Percentiles rank a stretch among this genome's conserved stretches.
phyloP scores from a whole-genome alignment of 2,113 vertebrate genomes.

The Circaetus gallicus region DNA sequence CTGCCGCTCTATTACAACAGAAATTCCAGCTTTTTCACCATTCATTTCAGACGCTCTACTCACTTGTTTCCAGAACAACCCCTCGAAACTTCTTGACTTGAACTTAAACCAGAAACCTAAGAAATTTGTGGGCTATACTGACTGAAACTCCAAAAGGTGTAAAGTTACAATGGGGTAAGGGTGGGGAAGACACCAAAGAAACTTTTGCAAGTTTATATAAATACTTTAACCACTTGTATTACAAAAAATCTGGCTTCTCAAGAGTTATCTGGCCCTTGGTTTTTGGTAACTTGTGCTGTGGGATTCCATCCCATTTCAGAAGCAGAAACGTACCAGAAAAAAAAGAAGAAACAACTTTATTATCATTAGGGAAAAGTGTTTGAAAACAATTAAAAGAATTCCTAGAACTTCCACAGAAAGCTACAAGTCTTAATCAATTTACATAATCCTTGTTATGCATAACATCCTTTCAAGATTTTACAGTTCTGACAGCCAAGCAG shows the following conservation, averaged over 20 bases:
- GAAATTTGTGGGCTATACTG: background rate
- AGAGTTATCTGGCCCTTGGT: background rate
- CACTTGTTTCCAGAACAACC: background rate
- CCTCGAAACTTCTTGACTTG: background rate
- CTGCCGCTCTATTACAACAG: background rate
- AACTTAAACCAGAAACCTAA: background rate
- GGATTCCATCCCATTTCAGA: background rate
- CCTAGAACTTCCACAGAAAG: background rate
- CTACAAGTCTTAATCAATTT: background rate
- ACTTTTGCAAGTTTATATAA: background rate
- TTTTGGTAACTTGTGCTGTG: background rate
- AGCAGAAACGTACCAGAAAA: background rate
- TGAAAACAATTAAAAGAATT: background rate
- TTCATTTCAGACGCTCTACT: background rate
- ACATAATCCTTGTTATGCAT: background rate
- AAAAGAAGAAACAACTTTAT: background rate
- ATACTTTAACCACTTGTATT: background rate
- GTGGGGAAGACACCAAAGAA: background rate
- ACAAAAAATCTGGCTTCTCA: background rate
- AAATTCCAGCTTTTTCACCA: background rate
- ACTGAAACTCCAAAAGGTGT: background rate
- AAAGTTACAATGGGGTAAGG: accelerated
- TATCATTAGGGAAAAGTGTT: background rate
- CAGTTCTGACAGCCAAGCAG: background rate
- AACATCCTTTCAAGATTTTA: background rate